Evolutionary conservation across 2,888 invertebrate genomes (phyloP), one percentile per base, ranked within the genome.

Genomic region (Hirtodrosophila trivittata): DNA sequence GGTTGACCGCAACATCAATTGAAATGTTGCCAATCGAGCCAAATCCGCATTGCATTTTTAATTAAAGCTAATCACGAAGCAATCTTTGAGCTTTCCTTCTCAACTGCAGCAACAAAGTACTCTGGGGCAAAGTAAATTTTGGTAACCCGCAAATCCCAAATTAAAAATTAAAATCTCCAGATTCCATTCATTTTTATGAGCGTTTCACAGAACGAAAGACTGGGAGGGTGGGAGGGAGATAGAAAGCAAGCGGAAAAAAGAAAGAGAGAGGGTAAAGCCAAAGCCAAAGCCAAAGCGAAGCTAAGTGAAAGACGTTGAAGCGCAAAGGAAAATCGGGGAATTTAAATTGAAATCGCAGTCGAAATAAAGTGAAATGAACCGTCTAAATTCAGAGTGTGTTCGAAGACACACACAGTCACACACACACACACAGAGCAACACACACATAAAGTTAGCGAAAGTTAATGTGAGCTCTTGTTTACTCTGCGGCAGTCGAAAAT

Each of bases 321-420:
- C 47, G 59, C 49, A 56, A 67, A 47, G 43, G 28, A 75, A 77
- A 75, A 68, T 83, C 84, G 64, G 65, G 76, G 69, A 84, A 86
- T 82, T 82, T 75, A 84, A 84, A 86, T 84, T 86, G 86, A 84
- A 84, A 86, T 86, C 86, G 75, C 78, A 83, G 84, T 78, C 60
- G 84, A 86, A 83, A 75, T 84, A 84, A 86, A 86, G 72, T 84
- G 86, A 84, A 84, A 80, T 86, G 84, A 84, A 82, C 81, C 86
- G 77, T 78, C 85, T 73, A 87, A 82, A 73, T 70, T 73, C 64
- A 57, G 64, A 54, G 62, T 57, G 75, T 75, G 52, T 72, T 52
- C 33, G 68, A 38, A 41, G 21, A 18, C 51, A 32, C 26, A 35
- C 28, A 45, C 38, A 28, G 38, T 14, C 8, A 33, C 26, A 33